Evolutionary conservation across 2,797 vertebrate species (phyloP).

Genomic region (Pampus argenteus): DNA sequence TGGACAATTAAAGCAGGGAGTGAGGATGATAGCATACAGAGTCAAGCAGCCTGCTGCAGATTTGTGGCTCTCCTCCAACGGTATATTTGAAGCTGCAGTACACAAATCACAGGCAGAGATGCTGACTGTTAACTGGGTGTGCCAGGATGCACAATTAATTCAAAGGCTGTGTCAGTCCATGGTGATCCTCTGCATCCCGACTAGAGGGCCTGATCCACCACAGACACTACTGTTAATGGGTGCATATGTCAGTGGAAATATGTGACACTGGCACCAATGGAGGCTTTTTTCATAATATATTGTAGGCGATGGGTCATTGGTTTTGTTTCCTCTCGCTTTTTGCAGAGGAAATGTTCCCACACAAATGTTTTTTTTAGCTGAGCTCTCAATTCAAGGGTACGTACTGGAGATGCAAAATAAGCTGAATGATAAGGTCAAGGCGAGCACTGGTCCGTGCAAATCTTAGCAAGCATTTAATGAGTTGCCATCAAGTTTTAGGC

Average conservation of each 20-base stretch:
- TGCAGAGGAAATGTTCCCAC: slow-evolving; percentile 51
- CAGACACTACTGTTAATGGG: slow-evolving; percentile 78
- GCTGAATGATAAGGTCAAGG: slow-evolving; percentile 46
- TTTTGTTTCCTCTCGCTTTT: slow-evolving; percentile 61
- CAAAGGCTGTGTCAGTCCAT: slow-evolving; percentile 75
- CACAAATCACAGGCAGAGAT: slow-evolving; percentile 84
- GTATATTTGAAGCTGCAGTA: slow-evolving; percentile 70
- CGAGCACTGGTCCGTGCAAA: slow-evolving; percentile 18
- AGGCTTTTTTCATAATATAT: slow-evolving; percentile 71
- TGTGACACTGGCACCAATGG: slow-evolving; percentile 68
- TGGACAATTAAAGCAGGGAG: slow-evolving; percentile 66
- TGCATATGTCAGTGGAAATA: slow-evolving; percentile 76
- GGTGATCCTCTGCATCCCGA: slow-evolving; percentile 72
- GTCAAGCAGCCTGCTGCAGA: slow-evolving; percentile 53
- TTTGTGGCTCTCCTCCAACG: slow-evolving; percentile 72
- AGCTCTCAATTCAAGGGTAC: slow-evolving; percentile 57
- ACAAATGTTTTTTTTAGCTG: slow-evolving; percentile 64
- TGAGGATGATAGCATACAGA: slow-evolving; percentile 35
- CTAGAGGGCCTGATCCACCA: slow-evolving; percentile 68
- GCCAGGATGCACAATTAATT: slow-evolving; percentile 82
- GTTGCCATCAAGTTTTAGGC: slow-evolving; percentile 27
- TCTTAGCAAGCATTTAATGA: slow-evolving; percentile 23
- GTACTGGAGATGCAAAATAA: slow-evolving; percentile 52
- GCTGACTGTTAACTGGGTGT: slow-evolving; percentile 81
- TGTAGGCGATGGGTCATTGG: slow-evolving; percentile 73